phyloP scores from a whole-genome alignment of 2,113 vertebrate species.

The Anser cygnoides region DNA sequence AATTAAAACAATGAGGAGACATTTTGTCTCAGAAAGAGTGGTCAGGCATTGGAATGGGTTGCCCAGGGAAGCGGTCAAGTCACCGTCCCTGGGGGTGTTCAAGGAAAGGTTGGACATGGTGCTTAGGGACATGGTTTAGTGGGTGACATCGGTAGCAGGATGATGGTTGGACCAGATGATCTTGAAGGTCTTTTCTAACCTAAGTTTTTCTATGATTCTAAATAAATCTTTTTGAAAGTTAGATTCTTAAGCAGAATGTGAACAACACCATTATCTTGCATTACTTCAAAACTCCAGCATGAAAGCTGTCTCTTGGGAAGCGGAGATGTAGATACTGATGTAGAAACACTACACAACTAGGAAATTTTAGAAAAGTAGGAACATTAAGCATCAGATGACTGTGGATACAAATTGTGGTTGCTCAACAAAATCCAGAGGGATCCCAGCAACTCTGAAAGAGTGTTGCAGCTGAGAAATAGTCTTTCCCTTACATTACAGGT shows the following conservation, averaged over 20 bases:
- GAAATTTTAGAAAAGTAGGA: not conserved
- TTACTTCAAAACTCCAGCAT: not conserved
- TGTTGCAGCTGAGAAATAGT: not conserved
- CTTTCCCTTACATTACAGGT: not conserved
- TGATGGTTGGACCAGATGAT: too few relatives aligned
- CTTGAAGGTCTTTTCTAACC: too few relatives aligned
- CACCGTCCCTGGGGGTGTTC: too few relatives aligned
- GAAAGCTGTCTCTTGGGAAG: not conserved
- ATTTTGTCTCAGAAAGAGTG: too few relatives aligned
- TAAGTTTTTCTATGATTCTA: too few relatives aligned
- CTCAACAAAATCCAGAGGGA: not conserved
- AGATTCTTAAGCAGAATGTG: not conserved
- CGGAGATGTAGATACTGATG: not conserved
- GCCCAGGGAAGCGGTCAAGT: too few relatives aligned
- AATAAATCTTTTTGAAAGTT: not conserved
- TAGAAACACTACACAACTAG: not conserved
- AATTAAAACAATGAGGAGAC: too few relatives aligned
- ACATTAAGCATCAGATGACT: not conserved
- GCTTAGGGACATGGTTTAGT: too few relatives aligned
- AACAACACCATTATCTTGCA: not conserved
- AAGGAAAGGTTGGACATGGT: too few relatives aligned
- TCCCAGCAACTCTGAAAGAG: not conserved
- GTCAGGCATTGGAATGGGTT: too few relatives aligned
- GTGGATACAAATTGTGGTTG: not conserved
- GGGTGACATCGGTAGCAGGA: too few relatives aligned